Conservation (phyloP, 2,797 vertebrate species). For the Mormyrops attenuatus region DNA sequence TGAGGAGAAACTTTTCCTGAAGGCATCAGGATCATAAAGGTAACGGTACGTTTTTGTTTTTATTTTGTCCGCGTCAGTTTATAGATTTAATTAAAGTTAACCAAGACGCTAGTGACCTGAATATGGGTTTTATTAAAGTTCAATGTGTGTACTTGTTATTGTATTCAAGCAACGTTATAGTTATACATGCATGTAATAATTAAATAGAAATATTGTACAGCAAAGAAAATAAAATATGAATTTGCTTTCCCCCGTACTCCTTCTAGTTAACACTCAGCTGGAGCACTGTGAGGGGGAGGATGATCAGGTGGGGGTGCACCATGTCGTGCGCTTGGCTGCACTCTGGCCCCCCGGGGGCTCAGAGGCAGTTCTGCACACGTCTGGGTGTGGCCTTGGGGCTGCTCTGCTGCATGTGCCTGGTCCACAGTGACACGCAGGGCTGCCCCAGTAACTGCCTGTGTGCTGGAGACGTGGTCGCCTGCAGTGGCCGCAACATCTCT, state of each 20-base stretch:
- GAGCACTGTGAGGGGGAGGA: not conserved
- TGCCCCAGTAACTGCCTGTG: conserved; percentile 68
- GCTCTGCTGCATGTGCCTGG: not conserved
- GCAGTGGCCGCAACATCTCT: conserved; percentile 67
- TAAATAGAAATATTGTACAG: not conserved
- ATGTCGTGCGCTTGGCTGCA: not conserved
- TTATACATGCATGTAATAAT: not conserved
- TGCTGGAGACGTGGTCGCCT: conserved; percentile 68
- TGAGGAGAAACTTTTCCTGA: not conserved
- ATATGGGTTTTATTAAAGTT: not conserved
- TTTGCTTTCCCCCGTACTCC: not conserved
- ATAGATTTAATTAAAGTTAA: not conserved
- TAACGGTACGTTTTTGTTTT: not conserved
- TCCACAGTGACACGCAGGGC: conserved; percentile 34
- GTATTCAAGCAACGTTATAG: not conserved
- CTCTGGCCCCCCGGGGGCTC: not conserved
- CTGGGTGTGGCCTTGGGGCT: not conserved
- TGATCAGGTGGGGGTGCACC: not conserved
- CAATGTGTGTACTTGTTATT: not conserved
- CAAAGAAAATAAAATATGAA: not conserved
- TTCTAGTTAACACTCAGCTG: not conserved
- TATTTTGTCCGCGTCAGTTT: not conserved
- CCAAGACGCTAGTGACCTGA: not conserved
- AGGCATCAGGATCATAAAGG: not conserved
- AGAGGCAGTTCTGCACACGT: too few species aligned